Evolutionary conservation across 2,797 vertebrate species (phyloP).

Genomic region (Merluccius polli): DNA sequence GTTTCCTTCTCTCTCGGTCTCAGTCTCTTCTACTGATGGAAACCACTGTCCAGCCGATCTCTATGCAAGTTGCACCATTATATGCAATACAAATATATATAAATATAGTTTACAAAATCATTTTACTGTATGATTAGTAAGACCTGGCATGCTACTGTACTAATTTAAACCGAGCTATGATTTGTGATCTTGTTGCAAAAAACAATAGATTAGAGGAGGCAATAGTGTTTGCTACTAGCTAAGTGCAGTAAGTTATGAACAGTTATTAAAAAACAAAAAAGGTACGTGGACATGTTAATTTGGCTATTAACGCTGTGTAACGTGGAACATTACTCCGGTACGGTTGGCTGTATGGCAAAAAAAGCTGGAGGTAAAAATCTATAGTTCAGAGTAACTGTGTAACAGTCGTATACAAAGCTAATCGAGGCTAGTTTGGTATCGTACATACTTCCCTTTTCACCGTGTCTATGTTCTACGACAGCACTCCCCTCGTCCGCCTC

Average conservation of each 20-base stretch:
- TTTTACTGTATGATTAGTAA: conserved; percentile 56
- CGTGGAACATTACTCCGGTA: conserved; percentile 17
- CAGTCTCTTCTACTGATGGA: conserved; percentile 11
- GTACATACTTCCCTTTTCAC: conserved; percentile 50
- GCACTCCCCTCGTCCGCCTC: conserved; percentile 26
- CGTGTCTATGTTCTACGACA: conserved; percentile 8
- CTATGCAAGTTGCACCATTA: conserved; percentile 69
- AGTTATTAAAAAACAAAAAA: conserved; percentile 14
- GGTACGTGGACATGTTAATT: conserved; percentile 28
- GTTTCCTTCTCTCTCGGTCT: neutral
- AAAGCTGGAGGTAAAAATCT: conserved; percentile 51
- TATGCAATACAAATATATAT: conserved; percentile 79
- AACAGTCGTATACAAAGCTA: conserved; percentile 69
- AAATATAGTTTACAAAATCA: conserved; percentile 55
- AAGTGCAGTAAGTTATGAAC: conserved; percentile 6
- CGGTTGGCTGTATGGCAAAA: conserved; percentile 44
- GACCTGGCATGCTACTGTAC: conserved; percentile 62
- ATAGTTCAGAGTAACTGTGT: conserved; percentile 64
- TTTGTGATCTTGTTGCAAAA: conserved; percentile 47
- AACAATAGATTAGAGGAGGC: conserved; percentile 33
- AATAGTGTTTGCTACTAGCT: conserved; percentile 29
- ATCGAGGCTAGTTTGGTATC: conserved; percentile 40
- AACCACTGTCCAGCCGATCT: conserved; percentile 47
- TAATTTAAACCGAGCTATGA: conserved; percentile 51
- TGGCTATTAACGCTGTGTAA: conserved; percentile 31